Evolutionary conservation across 2,797 vertebrate species (phyloP).

Genomic region (Spea hammondii): DNA sequence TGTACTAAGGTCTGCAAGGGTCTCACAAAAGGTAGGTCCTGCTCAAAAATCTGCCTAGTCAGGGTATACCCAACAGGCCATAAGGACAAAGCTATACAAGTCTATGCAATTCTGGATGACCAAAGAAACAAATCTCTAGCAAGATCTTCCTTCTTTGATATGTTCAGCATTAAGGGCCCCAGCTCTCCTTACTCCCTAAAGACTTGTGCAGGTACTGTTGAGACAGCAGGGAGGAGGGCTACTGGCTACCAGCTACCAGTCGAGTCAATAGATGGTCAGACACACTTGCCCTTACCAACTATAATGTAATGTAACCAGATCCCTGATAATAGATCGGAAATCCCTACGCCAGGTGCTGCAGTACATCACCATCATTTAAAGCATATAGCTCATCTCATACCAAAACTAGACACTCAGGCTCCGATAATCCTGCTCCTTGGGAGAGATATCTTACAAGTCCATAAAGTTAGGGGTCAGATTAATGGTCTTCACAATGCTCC

Average conservation of each 20-base stretch:
- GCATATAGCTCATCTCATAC: neutral
- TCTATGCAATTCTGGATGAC: neutral
- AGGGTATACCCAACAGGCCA: neutral
- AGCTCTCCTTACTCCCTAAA: no score
- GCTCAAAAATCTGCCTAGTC: neutral
- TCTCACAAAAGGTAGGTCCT: neutral
- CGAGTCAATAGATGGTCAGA: no score
- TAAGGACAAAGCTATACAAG: neutral
- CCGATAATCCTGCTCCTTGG: neutral
- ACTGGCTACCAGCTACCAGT: no score
- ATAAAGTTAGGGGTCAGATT: neutral
- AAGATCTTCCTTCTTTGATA: neutral
- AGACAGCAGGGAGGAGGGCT: no score
- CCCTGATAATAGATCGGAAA: no score
- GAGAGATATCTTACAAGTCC: constrained; percentile 1
- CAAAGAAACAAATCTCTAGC: constrained; percentile 1
- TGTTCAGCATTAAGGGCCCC: neutral
- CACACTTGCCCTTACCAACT: no score
- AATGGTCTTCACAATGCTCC: neutral
- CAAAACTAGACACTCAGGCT: neutral
- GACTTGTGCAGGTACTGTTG: no score
- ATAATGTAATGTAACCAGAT: no score
- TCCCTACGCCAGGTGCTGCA: no score
- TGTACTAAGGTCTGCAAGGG: neutral
- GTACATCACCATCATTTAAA: no score